Base-by-base conservation (phyloP, 2,113 vertebrate species). In the Anseranas semipalmata region DNA sequence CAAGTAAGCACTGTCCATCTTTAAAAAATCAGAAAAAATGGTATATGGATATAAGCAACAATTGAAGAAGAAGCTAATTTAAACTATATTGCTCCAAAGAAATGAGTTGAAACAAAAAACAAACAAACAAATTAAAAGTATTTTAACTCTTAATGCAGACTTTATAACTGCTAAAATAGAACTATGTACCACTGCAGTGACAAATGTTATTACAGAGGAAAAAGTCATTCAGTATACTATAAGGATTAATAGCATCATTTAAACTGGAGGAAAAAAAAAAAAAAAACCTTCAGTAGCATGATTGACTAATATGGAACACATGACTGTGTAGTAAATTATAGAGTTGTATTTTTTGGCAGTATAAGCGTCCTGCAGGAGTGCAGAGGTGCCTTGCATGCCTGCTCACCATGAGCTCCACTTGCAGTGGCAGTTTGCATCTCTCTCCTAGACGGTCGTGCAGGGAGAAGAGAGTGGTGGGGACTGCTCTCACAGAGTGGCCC, bases 1-100 rank as follows among this genome's bases (percentile, higher is more conserved):
- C 43, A 85, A 74, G 33, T 39, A 58, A 68, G n/a, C 90, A 24
- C 37, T 14, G 20, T 27, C 22, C 67, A 81, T 55, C 1, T 50
- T 35, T 3, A 35, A 70, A 37, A 30, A 53, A n/a, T 0, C 1
- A 24, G 3, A 74, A 27, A 37, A 59, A 73, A 0, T 1, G 39
- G 13, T 25, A 58, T 48, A 48, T 11, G 27, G 46, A 41, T 66
- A 79, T 18, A 88, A 78, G 27, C 7, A 70, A 79, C 9, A 48
- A 15, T 7, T 65, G n/a, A 52, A 35, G 30, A 43, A 81, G 9
- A 76, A 55, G 5, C 4, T 65, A 48, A 68, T 88, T 46, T 67
- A 59, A 67, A 16, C 19, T 22, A 45, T 7, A 58, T 1, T 28
- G 17, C 14, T 65, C 20, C 52, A 84, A 90, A 86, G 5, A 86